These are phyloP conservation scores for Drusus annulatus DNA, from an alignment of 1,140 invertebrate genomes.

Conservation along the genomic window DNA sequence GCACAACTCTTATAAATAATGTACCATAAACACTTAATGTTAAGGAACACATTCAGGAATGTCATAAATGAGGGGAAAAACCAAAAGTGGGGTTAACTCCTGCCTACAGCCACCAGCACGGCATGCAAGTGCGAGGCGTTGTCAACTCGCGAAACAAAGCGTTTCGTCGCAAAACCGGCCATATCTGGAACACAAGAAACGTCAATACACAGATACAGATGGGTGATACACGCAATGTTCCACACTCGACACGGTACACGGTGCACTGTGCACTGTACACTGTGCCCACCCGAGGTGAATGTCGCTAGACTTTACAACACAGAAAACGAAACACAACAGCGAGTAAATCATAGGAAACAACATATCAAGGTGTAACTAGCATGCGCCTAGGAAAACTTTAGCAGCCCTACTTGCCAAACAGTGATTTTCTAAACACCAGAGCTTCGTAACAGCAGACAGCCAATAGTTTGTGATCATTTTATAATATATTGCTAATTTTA, in stretches of 20 bases:
- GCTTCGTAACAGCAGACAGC: constrained; percentile 21
- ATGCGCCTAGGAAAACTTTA: constrained; percentile 27
- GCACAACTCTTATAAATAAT: too few relatives aligned
- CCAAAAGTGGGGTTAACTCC: neutral
- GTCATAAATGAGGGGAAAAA: neutral
- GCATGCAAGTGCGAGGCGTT: constrained; percentile 19
- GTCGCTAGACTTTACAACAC: constrained; percentile 8
- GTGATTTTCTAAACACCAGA: constrained; percentile 16
- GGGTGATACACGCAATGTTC: neutral
- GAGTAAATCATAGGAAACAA: constrained; percentile 7
- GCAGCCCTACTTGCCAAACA: constrained; percentile 48
- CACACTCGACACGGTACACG: neutral
- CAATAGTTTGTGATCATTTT: neutral
- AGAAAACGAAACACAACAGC: constrained; percentile 24
- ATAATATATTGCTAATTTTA: too few relatives aligned
- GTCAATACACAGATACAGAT: neutral
- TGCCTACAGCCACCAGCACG: neutral
- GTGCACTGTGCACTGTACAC: too few relatives aligned
- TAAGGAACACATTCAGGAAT: too few relatives aligned
- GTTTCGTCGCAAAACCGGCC: neutral
- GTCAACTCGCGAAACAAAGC: constrained; percentile 11
- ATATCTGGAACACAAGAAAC: constrained; percentile 26
- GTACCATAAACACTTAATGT: too few relatives aligned
- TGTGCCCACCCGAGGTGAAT: neutral
- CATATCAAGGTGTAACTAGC: constrained; percentile 21